Base-by-base conservation (phyloP, 1,140 invertebrate species). In the Mylabris phalerata region DNA sequence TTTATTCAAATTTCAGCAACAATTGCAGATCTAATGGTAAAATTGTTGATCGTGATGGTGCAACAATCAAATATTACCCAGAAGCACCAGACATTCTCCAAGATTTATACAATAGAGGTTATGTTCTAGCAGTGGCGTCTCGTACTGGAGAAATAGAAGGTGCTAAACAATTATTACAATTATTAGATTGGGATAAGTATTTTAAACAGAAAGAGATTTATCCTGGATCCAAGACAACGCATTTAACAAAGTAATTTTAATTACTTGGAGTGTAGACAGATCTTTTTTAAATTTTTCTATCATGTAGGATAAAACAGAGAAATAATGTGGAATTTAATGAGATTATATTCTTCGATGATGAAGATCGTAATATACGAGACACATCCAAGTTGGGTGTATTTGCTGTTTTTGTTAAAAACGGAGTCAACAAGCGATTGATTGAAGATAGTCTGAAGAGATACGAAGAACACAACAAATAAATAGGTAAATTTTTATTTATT, bases 301-400 rank as follows among this genome's bases (percentile, higher is more conserved):
- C 63, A 76, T 77, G 60, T 60, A 86, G 84, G 65, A 80, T 88
- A 59, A 77, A 82, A 57, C 70, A 77, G 56, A 60, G 73, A 24
- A 82, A 81, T 59, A 79, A 78, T 11, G 50, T 81, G 38, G 66
- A 77, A 1, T 87, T 78, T 67, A 75, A 78, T 46, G 82, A 89
- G 38, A 90, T 90, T 85, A 64, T 87, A 42, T 87, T 87, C 66
- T 87, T 87, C 72, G 84, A 87, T 63, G 84, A 87, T 71, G 84
- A 87, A 68, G 40, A 72, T 2, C 66, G 84, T 55, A 86, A 87
- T 72, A 84, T 85, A 47, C 51, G 47, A 9, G 83, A 85, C 66
- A 59, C 86, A 11, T 72, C 68, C 41, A 69, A 73, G 62, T 60
- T 82, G 50, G 84, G 83, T 43, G 82, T 84, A 2, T 68, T 75